Evolutionary conservation across 2,888 invertebrate genomes (phyloP).

Genomic region (Eudemis profundana): DNA sequence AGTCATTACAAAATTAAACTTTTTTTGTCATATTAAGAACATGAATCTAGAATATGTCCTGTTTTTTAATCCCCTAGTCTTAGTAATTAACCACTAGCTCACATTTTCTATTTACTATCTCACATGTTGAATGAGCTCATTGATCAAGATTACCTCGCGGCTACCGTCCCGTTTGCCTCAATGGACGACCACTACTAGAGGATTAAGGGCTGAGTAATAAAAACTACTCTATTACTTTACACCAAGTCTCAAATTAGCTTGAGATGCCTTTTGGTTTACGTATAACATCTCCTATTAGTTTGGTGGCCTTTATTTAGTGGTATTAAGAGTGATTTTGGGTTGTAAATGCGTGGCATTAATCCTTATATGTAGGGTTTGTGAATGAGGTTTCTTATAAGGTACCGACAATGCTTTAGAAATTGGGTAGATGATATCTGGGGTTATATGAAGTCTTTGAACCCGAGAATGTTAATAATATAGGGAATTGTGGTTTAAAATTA

Average conservation of each 20-base stretch:
- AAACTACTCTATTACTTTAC: neutral
- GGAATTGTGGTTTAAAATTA: too few species aligned
- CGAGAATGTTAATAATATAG: too few species aligned
- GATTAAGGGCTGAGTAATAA: conserved; percentile 5
- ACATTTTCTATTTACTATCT: conserved; percentile 38
- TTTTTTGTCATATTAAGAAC: too few species aligned
- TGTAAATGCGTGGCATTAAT: conserved; percentile 32
- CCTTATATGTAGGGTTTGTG: conserved; percentile 29
- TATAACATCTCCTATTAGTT: conserved; percentile 3
- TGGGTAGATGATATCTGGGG: conserved; percentile 37
- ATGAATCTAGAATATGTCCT: conserved; percentile 17
- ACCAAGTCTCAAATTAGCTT: conserved; percentile 10
- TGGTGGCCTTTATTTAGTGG: conserved; percentile 20
- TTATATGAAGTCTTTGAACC: conserved; percentile 11
- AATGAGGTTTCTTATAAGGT: conserved; percentile 36
- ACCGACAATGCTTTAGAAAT: conserved; percentile 38
- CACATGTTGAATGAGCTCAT: conserved; percentile 40
- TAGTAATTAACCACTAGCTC: conserved; percentile 41
- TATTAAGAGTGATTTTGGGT: conserved; percentile 32
- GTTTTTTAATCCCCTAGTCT: conserved; percentile 22
- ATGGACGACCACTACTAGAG: conserved; percentile 32
- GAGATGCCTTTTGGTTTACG: neutral
- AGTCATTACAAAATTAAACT: too few species aligned
- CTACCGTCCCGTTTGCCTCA: conserved; percentile 31
- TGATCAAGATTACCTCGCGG: conserved; percentile 41